phyloP scores from a whole-genome alignment of 2,113 vertebrate genomes.

The Emydura subglobosa region DNA sequence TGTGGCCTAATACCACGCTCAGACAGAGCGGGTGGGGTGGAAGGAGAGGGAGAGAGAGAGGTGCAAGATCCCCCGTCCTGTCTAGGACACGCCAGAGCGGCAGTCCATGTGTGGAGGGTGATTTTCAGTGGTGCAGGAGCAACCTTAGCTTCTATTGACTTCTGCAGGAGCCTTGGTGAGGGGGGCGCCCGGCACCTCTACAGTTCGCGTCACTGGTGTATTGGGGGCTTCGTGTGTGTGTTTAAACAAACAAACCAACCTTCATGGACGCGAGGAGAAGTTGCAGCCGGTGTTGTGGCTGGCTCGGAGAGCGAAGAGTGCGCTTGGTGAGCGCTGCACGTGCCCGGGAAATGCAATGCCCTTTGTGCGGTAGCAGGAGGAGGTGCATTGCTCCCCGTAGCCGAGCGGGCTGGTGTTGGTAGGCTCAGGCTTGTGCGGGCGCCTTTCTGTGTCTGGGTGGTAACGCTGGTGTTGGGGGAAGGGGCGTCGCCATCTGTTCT shows the following conservation, averaged over 20 bases:
- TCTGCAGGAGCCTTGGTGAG: background rate
- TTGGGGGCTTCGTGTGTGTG: background rate
- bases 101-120: background rate
- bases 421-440: background rate
- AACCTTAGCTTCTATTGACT: background rate
- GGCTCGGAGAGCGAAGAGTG: background rate
- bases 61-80: background rate
- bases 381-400: background rate
- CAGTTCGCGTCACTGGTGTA: background rate
- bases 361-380: background rate
- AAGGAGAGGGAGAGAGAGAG: background rate
- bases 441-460: background rate
- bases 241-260: background rate
- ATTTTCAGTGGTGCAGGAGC: background rate
- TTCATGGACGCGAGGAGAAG: background rate
- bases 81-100: too few species aligned
- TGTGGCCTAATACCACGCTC: too few species aligned
- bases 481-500: conserved; percentile 82
- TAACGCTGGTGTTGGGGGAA: conserved; percentile 45
- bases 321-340: background rate
- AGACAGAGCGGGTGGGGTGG: too few species aligned
- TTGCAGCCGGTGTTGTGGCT: background rate
- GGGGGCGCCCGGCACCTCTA: background rate
- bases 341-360: background rate
- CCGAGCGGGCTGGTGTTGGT: background rate